Base-by-base conservation (phyloP, 2,888 invertebrate genomes). In the Polydrusus tereticollis region DNA sequence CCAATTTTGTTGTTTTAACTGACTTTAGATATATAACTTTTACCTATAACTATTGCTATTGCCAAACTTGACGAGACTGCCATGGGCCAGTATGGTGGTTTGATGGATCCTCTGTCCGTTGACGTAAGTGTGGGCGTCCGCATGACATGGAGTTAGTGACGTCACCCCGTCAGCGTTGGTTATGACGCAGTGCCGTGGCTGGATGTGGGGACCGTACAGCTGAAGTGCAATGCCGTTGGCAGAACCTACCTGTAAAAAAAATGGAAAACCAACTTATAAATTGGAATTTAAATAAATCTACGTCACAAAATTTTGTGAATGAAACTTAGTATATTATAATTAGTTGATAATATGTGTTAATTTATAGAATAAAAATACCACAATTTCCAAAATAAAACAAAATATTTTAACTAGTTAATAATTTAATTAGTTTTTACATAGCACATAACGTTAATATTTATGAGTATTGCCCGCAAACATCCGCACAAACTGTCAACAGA, bases 181-280 rank as follows among this genome's bases (percentile, higher is more conserved):
- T 78, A 99, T 93, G 80, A 98, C 95, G 87, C 98, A 98, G 86
- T 99, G 99, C 65, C 97, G 90, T 10, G 98, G 92, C 87, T 95
- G 95, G 77, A 98, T 95, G 79, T 96, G 95, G 20, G 96, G 94
- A 12, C 97, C 97, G 83, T 93, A 94, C 72, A 95, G 88, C 83
- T 94, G 94, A 63, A 95, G 87, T 73, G 89, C 90, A 78, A 89
- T 92, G 81, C 91, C 95, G 87, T 90, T 98, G 88, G 89, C 96
- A 83, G 88, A 92, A 1, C 92, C 92, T 71, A 92, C 90, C 91
- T 91, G 81, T 80, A 78, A 68, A 63, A 21, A 47, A 60, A 52
- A n/a, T n/a, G n/a, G n/a, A n/a, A n/a, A n/a, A n/a, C n/a, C n/a
- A n/a, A n/a, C n/a, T n/a, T n/a, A n/a, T n/a, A n/a, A n/a, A n/a